A percentile compares a stretch with the other conserved stretches of the same genome.
phyloP scores from a whole-genome alignment of 2,888 invertebrate species.

The Caenorhabditis angaria region DNA sequence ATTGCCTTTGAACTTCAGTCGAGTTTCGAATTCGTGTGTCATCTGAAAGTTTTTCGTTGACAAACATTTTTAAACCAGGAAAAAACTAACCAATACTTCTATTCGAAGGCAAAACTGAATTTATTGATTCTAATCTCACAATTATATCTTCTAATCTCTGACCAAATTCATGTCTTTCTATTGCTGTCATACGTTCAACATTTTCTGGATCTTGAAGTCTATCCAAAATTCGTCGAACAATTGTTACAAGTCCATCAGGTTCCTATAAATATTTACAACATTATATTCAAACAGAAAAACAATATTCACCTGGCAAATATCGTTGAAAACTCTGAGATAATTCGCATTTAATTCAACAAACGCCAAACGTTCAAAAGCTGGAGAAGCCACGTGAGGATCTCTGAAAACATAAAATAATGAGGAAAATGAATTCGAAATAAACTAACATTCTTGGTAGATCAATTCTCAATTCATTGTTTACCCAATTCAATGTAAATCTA shows the following conservation, averaged over 20 bases:
- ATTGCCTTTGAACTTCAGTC: not conserved
- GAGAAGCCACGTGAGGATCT: conserved; percentile 28
- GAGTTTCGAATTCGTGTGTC: not conserved
- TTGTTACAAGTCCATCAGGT: conserved; percentile 11
- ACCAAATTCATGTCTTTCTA: conserved; percentile 3
- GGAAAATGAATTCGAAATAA: not conserved
- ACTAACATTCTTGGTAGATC: conserved; percentile 5
- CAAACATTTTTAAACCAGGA: not conserved
- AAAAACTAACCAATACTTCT: not conserved
- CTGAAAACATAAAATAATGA: conserved; percentile 10
- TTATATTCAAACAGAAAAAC: no score
- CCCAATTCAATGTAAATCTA: not conserved
- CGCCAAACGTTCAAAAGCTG: conserved; percentile 33
- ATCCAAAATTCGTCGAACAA: conserved; percentile 11
- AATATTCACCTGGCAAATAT: not conserved
- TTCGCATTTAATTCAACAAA: not conserved
- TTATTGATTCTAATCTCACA: conserved; percentile 6
- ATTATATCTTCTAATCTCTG: conserved; percentile 1
- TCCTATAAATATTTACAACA: no score
- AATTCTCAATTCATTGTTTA: not conserved
- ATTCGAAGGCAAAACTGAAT: not conserved
- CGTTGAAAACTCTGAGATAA: not conserved
- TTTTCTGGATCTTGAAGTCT: not conserved
- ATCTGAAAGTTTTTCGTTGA: conserved; percentile 5
- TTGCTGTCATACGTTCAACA: not conserved